Percentiles rank a stretch among this genome's conserved stretches.
phyloP scores from a whole-genome alignment of 2,797 vertebrate genomes.

The Cirrhinus mrigala region DNA sequence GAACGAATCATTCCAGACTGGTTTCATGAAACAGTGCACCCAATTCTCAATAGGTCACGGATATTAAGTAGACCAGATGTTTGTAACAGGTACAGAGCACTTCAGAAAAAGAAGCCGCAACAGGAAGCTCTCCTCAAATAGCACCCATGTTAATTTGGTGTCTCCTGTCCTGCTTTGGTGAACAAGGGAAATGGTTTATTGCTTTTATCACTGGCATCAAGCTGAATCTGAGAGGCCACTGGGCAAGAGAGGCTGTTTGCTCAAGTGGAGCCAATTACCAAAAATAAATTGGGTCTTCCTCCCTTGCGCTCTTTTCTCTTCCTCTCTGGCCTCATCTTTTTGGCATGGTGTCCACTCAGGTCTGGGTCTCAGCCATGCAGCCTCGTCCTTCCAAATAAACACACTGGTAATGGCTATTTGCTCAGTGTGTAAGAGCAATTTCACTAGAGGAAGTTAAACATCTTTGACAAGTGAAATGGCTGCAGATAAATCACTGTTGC shows the following conservation, averaged over 20 bases:
- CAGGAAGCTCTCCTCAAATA: conserved; percentile 50
- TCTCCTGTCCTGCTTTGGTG: conserved; percentile 58
- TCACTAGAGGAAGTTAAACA: conserved; percentile 79
- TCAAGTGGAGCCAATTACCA: conserved; percentile 86
- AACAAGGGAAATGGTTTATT: conserved; percentile 64
- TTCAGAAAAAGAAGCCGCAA: conserved; percentile 59
- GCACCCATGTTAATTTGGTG: conserved; percentile 57
- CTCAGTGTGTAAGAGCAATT: conserved; percentile 78
- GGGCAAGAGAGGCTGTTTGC: conserved; percentile 77
- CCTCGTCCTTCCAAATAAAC: conserved; percentile 81
- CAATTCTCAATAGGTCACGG: not conserved
- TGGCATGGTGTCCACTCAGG: conserved; percentile 74
- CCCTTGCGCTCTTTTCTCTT: conserved; percentile 66
- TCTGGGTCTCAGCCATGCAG: conserved; percentile 68
- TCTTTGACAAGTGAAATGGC: conserved; percentile 81
- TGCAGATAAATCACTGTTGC: conserved; percentile 80
- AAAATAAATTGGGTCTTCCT: conserved; percentile 83
- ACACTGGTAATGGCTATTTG: conserved; percentile 81
- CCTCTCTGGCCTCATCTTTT: conserved; percentile 69
- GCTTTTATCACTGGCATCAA: conserved; percentile 66
- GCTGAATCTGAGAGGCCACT: conserved; percentile 70
- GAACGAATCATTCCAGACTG: not conserved
- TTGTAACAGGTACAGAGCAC: conserved; percentile 44
- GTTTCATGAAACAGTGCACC: not conserved
- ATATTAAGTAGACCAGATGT: conserved; percentile 8